Conservation (phyloP, 2,888 invertebrate genomes). For the Zootermopsis nevadensis region DNA sequence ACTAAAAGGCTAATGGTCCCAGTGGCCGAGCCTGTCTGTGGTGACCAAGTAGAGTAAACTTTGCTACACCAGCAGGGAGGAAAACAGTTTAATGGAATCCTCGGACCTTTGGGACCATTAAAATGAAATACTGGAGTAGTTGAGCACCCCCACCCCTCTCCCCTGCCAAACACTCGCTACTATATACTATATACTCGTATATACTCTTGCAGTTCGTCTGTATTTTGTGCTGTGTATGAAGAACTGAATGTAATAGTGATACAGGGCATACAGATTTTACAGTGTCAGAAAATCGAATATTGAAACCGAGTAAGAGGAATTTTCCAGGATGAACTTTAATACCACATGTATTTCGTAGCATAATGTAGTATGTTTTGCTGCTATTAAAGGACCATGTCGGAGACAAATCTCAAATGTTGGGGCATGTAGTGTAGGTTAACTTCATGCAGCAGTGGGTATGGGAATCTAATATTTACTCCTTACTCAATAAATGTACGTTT, state of each 20-base stretch:
- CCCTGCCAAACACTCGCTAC: not conserved
- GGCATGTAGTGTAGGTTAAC: no score
- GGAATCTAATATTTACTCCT: no score
- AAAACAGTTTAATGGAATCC: slow-evolving; percentile 70
- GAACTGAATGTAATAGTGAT: slow-evolving; percentile 1
- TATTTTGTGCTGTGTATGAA: not conserved
- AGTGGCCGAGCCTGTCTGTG: slow-evolving; percentile 25
- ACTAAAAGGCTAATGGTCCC: slow-evolving; percentile 51
- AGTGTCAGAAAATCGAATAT: no score
- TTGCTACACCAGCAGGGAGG: slow-evolving; percentile 54
- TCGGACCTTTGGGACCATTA: slow-evolving; percentile 68
- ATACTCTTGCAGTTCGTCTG: not conserved
- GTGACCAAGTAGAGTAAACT: slow-evolving; percentile 37
- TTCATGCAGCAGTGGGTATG: no score
- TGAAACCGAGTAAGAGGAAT: not conserved
- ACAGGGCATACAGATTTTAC: not conserved
- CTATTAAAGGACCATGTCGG: no score
- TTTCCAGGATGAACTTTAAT: no score
- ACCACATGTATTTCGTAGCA: no score
- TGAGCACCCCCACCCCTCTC: slow-evolving; percentile 3
- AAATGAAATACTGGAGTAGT: slow-evolving; percentile 67
- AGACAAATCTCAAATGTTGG: no score
- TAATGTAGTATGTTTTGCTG: no score
- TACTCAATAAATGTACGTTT: no score
- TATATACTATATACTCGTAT: not conserved